phyloP scores from a whole-genome alignment of 2,113 vertebrate species.

The Spea bombifrons region DNA sequence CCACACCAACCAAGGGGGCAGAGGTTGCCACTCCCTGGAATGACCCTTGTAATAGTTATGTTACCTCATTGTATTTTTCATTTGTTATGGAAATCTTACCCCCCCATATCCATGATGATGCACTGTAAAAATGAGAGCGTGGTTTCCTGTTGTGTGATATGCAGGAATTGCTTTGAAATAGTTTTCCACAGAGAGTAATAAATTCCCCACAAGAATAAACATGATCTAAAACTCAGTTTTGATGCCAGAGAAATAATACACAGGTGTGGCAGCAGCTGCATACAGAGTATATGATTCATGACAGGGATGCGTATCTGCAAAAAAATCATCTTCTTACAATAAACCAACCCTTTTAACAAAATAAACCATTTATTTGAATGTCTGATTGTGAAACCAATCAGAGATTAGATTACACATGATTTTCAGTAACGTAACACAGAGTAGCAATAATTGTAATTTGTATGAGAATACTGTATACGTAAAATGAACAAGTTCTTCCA shows the following conservation, averaged over 20 bases:
- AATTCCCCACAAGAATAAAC: conserved; percentile 32
- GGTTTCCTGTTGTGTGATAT: conserved; percentile 12
- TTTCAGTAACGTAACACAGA: too few relatives aligned
- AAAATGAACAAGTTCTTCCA: too few relatives aligned
- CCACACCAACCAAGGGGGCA: not conserved
- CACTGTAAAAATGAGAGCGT: not conserved
- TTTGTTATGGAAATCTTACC: not conserved
- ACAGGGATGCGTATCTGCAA: not conserved
- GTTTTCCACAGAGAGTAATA: conserved; percentile 33
- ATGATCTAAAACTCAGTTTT: conserved; percentile 16
- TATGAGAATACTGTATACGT: too few relatives aligned
- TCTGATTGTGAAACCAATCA: too few relatives aligned
- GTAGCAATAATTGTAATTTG: too few relatives aligned
- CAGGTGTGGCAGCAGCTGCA: conserved; percentile 37
- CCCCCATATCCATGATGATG: not conserved
- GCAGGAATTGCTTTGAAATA: conserved; percentile 10
- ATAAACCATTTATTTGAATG: not conserved
- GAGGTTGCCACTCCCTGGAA: not conserved
- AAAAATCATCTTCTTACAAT: not conserved
- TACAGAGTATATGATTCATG: conserved; percentile 13
- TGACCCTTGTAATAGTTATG: not conserved
- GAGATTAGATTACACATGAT: too few relatives aligned
- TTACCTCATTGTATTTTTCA: not conserved
- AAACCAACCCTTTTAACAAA: not conserved
- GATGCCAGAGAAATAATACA: conserved; percentile 20